Evolutionary conservation across 2,113 vertebrate species (phyloP).

Genomic region (Brachirus orientalis): DNA sequence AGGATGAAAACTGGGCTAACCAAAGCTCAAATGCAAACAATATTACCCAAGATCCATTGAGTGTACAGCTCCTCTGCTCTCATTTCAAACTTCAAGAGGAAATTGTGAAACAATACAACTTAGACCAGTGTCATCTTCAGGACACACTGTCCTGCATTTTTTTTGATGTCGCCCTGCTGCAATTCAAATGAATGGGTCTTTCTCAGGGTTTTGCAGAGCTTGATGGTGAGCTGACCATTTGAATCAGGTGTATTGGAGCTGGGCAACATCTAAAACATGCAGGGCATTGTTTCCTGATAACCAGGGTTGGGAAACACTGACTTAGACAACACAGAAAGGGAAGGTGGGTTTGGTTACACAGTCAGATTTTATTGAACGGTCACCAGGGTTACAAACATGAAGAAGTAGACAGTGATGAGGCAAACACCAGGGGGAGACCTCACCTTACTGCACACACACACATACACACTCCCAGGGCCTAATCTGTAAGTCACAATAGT

Average conservation of each 20-base stretch:
- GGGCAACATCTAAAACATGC: no score
- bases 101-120: background rate
- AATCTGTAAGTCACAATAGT: conserved; percentile 26
- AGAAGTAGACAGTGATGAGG: conserved; percentile 72
- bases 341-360: conserved; percentile 64
- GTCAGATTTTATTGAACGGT: conserved; percentile 79
- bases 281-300: no score
- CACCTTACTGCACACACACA: conserved; percentile 48
- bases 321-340: background rate
- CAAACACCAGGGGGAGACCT: conserved; percentile 75
- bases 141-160: no score
- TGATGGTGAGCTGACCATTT: no score
- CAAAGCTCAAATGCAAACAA: background rate
- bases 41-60: no score
- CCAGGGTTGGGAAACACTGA: no score
- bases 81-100: conserved; percentile 1
- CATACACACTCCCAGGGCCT: conserved; percentile 27
- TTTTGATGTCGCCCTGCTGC: no score
- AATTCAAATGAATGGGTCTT: no score
- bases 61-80: background rate
- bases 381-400: conserved; percentile 78
- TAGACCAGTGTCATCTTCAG: no score
- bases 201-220: no score
- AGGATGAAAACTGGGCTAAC: background rate
- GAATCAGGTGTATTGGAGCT: no score